Conservation (phyloP, 2,113 vertebrate genomes). For the Tauraco erythrolophus region DNA sequence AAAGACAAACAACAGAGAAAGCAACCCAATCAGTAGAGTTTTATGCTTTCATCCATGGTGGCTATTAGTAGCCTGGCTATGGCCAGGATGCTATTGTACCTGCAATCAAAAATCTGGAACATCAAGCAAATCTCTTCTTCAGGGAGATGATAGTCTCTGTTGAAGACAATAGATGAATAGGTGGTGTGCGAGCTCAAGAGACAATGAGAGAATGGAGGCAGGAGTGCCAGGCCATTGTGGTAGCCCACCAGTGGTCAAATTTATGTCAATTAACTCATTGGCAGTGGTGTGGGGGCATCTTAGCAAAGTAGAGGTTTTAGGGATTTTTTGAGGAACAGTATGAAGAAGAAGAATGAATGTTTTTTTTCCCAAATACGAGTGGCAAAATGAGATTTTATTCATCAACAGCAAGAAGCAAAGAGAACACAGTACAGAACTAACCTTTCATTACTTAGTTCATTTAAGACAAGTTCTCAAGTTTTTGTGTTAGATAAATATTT, state of each 20-base stretch:
- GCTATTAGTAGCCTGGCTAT: background rate
- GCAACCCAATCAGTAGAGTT: background rate
- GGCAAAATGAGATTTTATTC: background rate
- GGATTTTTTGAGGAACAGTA: background rate
- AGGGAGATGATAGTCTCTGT: background rate
- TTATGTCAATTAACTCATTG: background rate
- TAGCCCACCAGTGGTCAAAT: background rate
- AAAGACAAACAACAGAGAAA: background rate
- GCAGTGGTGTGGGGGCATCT: background rate
- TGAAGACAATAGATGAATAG: background rate
- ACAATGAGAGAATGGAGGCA: background rate
- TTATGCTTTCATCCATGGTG: background rate
- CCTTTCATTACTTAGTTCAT: constrained; percentile 47
- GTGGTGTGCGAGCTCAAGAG: background rate
- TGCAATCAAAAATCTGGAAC: background rate
- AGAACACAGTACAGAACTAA: background rate
- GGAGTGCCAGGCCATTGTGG: background rate
- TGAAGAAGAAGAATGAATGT: background rate
- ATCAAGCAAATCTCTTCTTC: background rate
- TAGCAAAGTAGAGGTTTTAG: background rate
- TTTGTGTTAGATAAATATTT: constrained; percentile 25
- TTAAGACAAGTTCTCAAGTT: constrained; percentile 27
- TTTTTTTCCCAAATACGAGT: background rate
- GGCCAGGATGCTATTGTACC: background rate
- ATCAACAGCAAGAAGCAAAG: background rate